Base-by-base conservation (phyloP, 2,797 vertebrate genomes). In the Champsocephalus esox region DNA sequence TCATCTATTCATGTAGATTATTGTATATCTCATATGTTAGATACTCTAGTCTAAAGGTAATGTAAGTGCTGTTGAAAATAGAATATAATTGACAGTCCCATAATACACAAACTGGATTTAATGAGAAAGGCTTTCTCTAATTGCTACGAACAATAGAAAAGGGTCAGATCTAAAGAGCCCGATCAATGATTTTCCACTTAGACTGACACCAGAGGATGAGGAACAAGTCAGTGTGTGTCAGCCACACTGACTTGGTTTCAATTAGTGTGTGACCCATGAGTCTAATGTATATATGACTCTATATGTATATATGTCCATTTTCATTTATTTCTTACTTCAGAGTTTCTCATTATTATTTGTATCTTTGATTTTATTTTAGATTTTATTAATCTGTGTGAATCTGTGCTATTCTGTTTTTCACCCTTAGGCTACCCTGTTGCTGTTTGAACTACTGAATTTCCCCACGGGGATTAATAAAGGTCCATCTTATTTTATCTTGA, bases 111-210 rank as follows among this genome's bases (percentile, higher is more conserved):
- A 50, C 19, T 6, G n/a, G 10, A 61, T 65, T 41, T 43, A 64
- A 74, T 63, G 48, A 66, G 46, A 57, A 75, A 3, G 49, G 41
- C 21, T 77, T 55, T 66, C 68, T 75, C 75, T 78, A 73, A 80
- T 80, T 49, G 76, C 24, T 44, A 61, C 44, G 4, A 66, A 80
- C 79, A 82, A 89, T 75, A 77, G 75, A 76, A 68, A 76, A 70
- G 75, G 75, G 80, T 85, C 75, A 59, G 46, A 81, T 85, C 60
- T 84, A 91, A 89, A 85, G 83, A 90, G 62, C 34, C 76, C 43
- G 82, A 89, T 90, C 86, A 82, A 89, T 87, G 81, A 73, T 87
- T 89, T 84, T 75, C 76, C 77, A 83, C 80, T 92, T 88, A 83
- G 59, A 70, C 74, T 74, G 73, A 87, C 83, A 85, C 78, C 66